Base-by-base conservation (phyloP, 2,888 invertebrate genomes). In the Terebella lapidaria region DNA sequence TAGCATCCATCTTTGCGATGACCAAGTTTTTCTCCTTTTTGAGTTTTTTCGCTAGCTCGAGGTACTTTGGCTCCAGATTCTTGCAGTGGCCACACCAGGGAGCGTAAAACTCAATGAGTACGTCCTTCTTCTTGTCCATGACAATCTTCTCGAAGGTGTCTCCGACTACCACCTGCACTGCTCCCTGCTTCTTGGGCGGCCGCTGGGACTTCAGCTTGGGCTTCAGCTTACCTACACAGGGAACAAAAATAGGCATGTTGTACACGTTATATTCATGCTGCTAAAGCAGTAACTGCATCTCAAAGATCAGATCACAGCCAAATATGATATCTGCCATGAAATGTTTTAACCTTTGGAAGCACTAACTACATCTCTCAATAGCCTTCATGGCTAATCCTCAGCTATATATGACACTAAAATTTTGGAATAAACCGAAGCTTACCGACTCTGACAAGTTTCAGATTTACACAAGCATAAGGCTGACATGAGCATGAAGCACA, bases 11-110 rank as follows among this genome's bases (percentile, higher is more conserved):
- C 63, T 80, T 79, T n/a, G 79, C 78, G 53, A 80, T 71, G 1
- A 78, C 72, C 3, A 80, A 57, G 60, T 78, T 72, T 58, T 74
- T 73, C 60, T 74, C 73, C 3, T 69, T 61, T 54, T 76, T 73
- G 58, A 74, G 67, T 51, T 70, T 58, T 27, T 60, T 60, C 20
- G 77, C 81, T 4, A 81, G 67, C 53, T 82, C 78, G 56, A 76
- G 81, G 69, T 80, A 83, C 10, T 74, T 74, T 15, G 84, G 83
- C 65, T 84, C 84, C 47, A 85, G 77, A 30, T 77, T 73, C 72
- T 84, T 84, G 73, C 84, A 85, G 67, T 85, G 85, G 1, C 84
- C 84, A 71, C 85, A 84, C 85, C 85, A 85, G 1, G 85, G 85
- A 3, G 85, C 85, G 67, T 85, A 85, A 65, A 85, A 81, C 68